A percentile compares a stretch with the other conserved stretches of the same genome.
Evolutionary conservation across 1,140 invertebrate species (phyloP).

Genomic region (Pemphigus obesinymphae): DNA sequence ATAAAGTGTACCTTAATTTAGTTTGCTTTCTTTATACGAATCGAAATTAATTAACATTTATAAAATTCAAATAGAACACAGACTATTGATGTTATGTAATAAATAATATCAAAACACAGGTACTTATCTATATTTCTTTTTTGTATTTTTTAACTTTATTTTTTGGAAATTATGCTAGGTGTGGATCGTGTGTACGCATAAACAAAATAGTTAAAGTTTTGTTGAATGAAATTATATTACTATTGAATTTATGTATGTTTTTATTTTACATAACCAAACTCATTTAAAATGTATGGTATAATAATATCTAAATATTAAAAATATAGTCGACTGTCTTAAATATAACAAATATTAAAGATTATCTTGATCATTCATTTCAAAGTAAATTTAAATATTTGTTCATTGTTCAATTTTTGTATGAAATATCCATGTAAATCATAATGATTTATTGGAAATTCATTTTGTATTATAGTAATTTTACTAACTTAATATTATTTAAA

Average conservation of each 20-base stretch:
- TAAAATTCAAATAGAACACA: too few relatives aligned
- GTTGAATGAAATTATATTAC: neutral
- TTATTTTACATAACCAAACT: too few relatives aligned
- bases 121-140: neutral
- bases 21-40: too few relatives aligned
- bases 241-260: neutral
- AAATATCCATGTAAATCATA: neutral
- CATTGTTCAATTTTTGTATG: neutral
- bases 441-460: too few relatives aligned
- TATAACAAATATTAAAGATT: neutral
- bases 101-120: neutral
- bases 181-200: too few relatives aligned
- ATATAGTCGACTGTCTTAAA: neutral
- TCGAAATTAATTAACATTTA: too few relatives aligned
- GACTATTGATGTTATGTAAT: neutral
- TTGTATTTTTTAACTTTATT: too few relatives aligned
- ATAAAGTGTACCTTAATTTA: too few relatives aligned
- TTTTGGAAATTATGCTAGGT: neutral
- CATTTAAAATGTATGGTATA: too few relatives aligned
- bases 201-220: neutral
- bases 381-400: neutral
- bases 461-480: too few relatives aligned
- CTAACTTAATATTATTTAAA: too few relatives aligned
- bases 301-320: neutral
- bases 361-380: neutral